phyloP scores from a whole-genome alignment of 2,113 vertebrate species.

The Tragelaphus scriptus region DNA sequence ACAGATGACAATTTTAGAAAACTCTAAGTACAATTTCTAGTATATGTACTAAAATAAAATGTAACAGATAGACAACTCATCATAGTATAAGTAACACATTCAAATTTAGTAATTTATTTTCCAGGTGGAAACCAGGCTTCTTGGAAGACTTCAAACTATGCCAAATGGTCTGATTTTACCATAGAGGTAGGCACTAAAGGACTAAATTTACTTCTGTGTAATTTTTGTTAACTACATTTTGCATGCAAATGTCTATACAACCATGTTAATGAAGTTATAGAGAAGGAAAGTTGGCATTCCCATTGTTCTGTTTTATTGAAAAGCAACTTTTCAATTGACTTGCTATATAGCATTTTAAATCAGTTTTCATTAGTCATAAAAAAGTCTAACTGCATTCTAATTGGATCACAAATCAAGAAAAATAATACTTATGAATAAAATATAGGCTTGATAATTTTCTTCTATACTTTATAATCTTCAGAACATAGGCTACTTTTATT shows the following conservation, averaged over 20 bases:
- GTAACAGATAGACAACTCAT: slow-evolving; percentile 72
- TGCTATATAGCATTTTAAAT: slow-evolving; percentile 51
- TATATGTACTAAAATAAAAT: slow-evolving; percentile 73
- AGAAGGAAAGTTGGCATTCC: slow-evolving; percentile 62
- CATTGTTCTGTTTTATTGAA: slow-evolving; percentile 56
- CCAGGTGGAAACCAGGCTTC: slow-evolving; percentile 71
- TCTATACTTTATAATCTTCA: slow-evolving; percentile 12
- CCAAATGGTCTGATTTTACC: slow-evolving; percentile 67
- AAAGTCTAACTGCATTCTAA: slow-evolving; percentile 45
- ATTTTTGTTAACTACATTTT: slow-evolving; percentile 67
- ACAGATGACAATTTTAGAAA: slow-evolving; percentile 77
- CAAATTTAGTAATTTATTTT: slow-evolving; percentile 73
- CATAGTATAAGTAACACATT: slow-evolving; percentile 72
- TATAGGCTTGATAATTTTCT: background rate
- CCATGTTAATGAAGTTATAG: slow-evolving; percentile 54
- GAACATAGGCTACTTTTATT: background rate
- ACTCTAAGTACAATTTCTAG: slow-evolving; percentile 70
- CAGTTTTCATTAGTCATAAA: slow-evolving; percentile 52
- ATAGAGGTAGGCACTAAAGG: slow-evolving; percentile 50
- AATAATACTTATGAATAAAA: slow-evolving; percentile 46
- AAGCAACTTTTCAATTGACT: slow-evolving; percentile 64
- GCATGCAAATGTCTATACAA: slow-evolving; percentile 50
- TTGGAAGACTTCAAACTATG: slow-evolving; percentile 66
- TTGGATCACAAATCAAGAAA: slow-evolving; percentile 42
- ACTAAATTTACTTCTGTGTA: slow-evolving; percentile 64